phyloP scores from a whole-genome alignment of 23 tunicate genomes.

The Halocynthia aurantium region DNA sequence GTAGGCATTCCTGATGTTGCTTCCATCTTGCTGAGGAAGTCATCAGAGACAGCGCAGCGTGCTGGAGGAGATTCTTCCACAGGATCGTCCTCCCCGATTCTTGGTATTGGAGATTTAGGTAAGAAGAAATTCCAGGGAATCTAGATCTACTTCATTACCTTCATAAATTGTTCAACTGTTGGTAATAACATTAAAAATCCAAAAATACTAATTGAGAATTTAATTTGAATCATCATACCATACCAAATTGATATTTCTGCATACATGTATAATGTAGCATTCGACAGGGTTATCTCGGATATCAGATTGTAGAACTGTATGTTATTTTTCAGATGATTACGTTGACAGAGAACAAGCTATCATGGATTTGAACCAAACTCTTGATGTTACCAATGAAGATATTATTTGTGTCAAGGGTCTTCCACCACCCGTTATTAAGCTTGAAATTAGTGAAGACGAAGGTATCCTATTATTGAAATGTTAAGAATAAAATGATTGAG shows the following conservation, averaged over 20 bases:
- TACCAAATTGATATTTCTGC: too few relatives aligned
- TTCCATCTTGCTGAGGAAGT: slow-evolving; percentile 52
- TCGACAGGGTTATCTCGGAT: slow-evolving; percentile 17
- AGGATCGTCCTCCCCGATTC: slow-evolving; percentile 52
- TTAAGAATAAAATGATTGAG: too few relatives aligned
- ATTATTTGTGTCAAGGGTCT: slow-evolving; percentile 54
- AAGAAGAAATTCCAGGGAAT: background rate
- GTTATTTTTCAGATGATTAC: slow-evolving; percentile 32
- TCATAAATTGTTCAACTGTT: too few relatives aligned
- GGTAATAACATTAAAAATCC: too few relatives aligned
- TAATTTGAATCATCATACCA: too few relatives aligned
- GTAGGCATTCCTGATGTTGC: slow-evolving; percentile 81
- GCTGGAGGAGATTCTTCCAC: slow-evolving; percentile 23
- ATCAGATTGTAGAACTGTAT: background rate
- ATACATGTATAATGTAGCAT: too few relatives aligned
- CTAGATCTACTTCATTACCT: too few relatives aligned
- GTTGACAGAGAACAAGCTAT: slow-evolving; percentile 61
- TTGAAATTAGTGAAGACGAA: slow-evolving; percentile 16
- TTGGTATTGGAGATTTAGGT: slow-evolving; percentile 22
- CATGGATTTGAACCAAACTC: slow-evolving; percentile 36
- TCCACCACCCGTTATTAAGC: slow-evolving; percentile 42
- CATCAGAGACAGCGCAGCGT: slow-evolving; percentile 50
- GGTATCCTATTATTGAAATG: background rate
- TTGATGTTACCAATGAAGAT: slow-evolving; percentile 71
- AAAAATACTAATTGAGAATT: too few relatives aligned